Conservation (phyloP, 23 tunicate genomes). For the Clavelina lepadiformis region DNA sequence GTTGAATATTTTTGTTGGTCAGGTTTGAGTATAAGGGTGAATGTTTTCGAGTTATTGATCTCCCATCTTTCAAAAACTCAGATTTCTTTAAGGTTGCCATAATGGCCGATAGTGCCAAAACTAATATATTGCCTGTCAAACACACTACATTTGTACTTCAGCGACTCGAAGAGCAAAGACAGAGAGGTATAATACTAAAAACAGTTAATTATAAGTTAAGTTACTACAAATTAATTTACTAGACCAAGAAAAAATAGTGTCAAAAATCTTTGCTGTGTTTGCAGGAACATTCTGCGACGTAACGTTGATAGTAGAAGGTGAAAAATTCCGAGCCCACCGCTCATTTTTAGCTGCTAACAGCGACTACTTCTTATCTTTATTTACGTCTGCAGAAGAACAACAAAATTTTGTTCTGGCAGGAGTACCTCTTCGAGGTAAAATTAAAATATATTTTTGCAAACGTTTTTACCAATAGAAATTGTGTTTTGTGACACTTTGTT, state of each 20-base stretch:
- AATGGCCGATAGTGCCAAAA: conserved; percentile 35
- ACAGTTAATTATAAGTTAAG: background rate
- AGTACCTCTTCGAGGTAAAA: conserved; percentile 44
- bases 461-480: no score
- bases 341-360: conserved; percentile 63
- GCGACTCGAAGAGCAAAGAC: conserved; percentile 48
- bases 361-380: conserved; percentile 45
- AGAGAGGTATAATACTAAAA: conserved; percentile 17
- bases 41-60: no score
- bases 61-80: no score
- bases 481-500: no score
- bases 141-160: conserved; percentile 68
- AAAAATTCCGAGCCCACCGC: conserved; percentile 46
- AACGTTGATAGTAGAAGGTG: conserved; percentile 46
- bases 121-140: conserved; percentile 48
- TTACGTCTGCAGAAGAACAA: conserved; percentile 56
- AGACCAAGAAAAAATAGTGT: no score
- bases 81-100: no score
- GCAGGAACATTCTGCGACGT: conserved; percentile 62
- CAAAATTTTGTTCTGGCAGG: conserved; percentile 57
- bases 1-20: no score
- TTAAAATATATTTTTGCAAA: no score
- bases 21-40: no score
- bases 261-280: no score
- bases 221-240: no score